Conservation (phyloP, 2,888 invertebrate genomes). For the Ichneumoninae sp. region DNA sequence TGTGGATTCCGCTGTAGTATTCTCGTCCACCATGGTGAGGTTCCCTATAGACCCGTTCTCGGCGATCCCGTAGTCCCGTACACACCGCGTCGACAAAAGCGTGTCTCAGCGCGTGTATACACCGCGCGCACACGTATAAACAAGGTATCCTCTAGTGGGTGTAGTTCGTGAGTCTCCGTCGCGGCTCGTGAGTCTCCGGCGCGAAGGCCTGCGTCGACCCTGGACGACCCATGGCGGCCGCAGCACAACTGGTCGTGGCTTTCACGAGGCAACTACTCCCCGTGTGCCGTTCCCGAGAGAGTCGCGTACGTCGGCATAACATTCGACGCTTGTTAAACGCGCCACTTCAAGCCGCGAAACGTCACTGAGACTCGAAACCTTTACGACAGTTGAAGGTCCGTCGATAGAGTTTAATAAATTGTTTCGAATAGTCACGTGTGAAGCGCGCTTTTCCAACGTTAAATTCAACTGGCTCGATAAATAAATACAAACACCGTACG, state of each 20-base stretch:
- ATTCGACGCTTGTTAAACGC: conserved; percentile 13
- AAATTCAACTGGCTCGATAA: not conserved
- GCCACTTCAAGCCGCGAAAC: conserved; percentile 6
- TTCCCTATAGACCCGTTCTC: conserved; percentile 35
- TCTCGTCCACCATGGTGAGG: conserved; percentile 34
- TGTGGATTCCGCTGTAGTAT: conserved; percentile 51
- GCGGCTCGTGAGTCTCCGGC: conserved; percentile 71
- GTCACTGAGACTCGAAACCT: not conserved
- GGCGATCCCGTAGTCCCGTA: conserved; percentile 24
- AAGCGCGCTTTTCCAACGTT: conserved; percentile 48
- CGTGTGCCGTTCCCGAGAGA: conserved; percentile 55
- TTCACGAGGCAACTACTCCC: conserved; percentile 79
- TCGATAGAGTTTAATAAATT: conserved; percentile 2
- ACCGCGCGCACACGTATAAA: conserved; percentile 9
- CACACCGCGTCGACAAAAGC: conserved; percentile 24
- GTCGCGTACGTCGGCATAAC: conserved; percentile 37
- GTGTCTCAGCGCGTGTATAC: conserved; percentile 13
- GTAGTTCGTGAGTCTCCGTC: conserved; percentile 68
- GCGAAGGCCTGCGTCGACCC: conserved; percentile 77
- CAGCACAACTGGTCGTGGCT: conserved; percentile 81
- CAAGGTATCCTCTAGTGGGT: conserved; percentile 52
- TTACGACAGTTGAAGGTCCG: not conserved
- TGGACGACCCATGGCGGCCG: conserved; percentile 80
- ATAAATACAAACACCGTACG: conserved; percentile 3
- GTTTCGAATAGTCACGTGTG: conserved; percentile 49